Evolutionary conservation across 1,140 invertebrate species (phyloP).

Genomic region (Pogonomyrmex barbatus): DNA sequence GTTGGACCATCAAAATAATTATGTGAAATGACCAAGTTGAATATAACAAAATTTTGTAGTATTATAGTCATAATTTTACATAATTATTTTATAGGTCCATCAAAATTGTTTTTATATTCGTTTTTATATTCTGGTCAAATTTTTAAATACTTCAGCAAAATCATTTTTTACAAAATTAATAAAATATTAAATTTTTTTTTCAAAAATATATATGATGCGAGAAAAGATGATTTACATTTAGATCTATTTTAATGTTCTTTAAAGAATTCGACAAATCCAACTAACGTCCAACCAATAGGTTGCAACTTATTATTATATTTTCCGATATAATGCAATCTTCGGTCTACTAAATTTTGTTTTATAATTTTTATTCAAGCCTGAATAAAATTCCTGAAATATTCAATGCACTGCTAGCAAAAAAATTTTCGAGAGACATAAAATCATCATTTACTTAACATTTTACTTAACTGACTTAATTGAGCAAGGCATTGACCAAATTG

Average conservation of each 20-base stretch:
- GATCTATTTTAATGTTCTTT: background rate
- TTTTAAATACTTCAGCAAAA: no score
- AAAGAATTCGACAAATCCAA: background rate
- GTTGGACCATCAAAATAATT: no score
- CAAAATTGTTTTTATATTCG: no score
- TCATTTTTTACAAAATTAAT: no score
- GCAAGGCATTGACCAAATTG: constrained; percentile 32
- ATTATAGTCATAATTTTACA: no score
- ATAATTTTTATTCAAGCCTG: background rate
- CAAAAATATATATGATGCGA: background rate
- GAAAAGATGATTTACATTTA: background rate
- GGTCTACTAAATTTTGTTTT: background rate
- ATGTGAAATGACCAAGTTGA: no score
- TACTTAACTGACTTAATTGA: constrained; percentile 2
- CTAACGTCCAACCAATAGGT: no score
- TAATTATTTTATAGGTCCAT: no score
- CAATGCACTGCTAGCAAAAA: background rate
- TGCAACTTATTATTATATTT: background rate
- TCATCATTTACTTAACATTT: no score
- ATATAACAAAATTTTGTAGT: no score
- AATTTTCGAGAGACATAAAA: background rate
- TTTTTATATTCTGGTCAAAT: no score
- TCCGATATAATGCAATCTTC: background rate
- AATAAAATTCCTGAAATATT: background rate
- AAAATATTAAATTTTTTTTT: background rate